These are phyloP conservation scores for Planiliza haematocheilus DNA, from an alignment of 2,113 vertebrate genomes.

Conservation along the genomic window DNA sequence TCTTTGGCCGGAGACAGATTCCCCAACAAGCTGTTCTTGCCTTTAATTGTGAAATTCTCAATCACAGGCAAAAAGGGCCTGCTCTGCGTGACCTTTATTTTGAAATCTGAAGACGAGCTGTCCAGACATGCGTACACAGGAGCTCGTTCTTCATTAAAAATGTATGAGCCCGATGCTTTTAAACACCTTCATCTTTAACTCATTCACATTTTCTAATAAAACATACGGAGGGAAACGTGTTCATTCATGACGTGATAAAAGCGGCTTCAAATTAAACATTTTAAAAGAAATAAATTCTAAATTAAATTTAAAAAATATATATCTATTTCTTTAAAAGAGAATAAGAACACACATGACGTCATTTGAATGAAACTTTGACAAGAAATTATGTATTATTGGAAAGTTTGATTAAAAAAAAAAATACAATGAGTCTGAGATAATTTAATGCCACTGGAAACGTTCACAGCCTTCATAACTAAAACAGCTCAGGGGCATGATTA, in stretches of 20 bases:
- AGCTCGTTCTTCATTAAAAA: conserved; percentile 61
- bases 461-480: conserved; percentile 48
- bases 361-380: too few species aligned
- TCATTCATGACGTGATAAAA: too few species aligned
- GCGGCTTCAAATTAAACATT: too few species aligned
- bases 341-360: too few species aligned
- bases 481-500: conserved; percentile 70
- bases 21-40: neutral
- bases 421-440: neutral
- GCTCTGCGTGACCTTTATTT: conserved; percentile 19
- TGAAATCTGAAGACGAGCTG: conserved; percentile 31
- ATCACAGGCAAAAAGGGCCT: neutral
- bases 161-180: conserved; percentile 51
- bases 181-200: conserved; percentile 35
- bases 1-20: neutral
- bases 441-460: conserved; percentile 36
- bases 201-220: neutral
- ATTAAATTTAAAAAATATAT: too few species aligned
- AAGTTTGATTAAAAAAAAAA: neutral
- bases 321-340: too few species aligned
- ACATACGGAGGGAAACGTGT: neutral
- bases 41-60: conserved; percentile 2
- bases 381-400: too few species aligned
- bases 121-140: conserved; percentile 51
- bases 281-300: too few species aligned